Conservation (phyloP, 2,113 vertebrate genomes). For the Pollimyrus isidori region DNA sequence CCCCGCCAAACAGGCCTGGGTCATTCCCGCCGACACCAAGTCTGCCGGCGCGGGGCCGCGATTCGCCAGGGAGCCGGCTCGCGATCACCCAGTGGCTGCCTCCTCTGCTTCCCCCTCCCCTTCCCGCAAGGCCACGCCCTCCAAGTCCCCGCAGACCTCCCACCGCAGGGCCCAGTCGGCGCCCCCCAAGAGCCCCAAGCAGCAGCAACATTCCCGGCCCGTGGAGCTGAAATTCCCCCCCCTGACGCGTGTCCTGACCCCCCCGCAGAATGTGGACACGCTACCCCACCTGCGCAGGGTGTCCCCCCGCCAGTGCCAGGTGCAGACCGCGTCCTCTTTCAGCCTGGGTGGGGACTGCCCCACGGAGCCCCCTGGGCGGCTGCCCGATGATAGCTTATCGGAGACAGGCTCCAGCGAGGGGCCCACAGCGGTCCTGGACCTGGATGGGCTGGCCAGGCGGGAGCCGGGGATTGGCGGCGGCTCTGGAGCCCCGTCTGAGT, state of each 20-base stretch:
- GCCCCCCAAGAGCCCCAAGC: constrained; percentile 74
- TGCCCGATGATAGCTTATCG: constrained; percentile 44
- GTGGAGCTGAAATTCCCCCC: constrained; percentile 61
- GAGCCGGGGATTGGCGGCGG: constrained; percentile 48
- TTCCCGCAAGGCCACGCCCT: constrained; percentile 53
- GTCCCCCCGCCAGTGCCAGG: constrained; percentile 67
- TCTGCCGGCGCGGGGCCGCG: constrained; percentile 34
- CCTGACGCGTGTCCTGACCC: constrained; percentile 65
- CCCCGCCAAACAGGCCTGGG: constrained; percentile 57
- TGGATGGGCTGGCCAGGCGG: constrained; percentile 43
- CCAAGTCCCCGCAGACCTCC: constrained; percentile 57
- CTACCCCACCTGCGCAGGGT: constrained; percentile 77
- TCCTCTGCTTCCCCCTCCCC: constrained; percentile 58
- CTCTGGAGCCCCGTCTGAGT: constrained; percentile 65
- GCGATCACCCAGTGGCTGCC: constrained; percentile 51
- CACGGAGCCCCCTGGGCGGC: constrained; percentile 24
- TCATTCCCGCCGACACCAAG: constrained; percentile 59
- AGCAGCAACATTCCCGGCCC: constrained; percentile 44
- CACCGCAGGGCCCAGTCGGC: constrained; percentile 64
- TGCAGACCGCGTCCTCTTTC: constrained; percentile 79
- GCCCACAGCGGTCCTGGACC: constrained; percentile 59
- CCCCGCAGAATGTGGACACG: constrained; percentile 74
- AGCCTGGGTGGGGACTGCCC: constrained; percentile 55
- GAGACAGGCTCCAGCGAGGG: constrained; percentile 53
- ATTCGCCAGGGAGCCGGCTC: constrained; percentile 50